Base-by-base conservation (phyloP, 1,140 invertebrate species). In the Nymphalis io region DNA sequence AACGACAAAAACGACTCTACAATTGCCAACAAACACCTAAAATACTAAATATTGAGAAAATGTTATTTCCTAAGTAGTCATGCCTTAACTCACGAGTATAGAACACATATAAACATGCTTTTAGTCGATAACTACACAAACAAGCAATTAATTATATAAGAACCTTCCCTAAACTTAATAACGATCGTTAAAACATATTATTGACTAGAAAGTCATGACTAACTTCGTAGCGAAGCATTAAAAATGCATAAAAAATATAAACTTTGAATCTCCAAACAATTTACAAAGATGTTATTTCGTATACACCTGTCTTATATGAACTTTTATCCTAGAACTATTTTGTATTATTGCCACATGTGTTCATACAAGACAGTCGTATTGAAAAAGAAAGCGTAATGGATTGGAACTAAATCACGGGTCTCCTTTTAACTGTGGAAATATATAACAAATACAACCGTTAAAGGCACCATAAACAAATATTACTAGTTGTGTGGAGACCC, bases 391-490 rank as follows among this genome's bases (percentile, higher is more conserved):
- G 72, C 75, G 64, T 78, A 76, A 74, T 71, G 70, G 59, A 73
- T 68, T 60, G 53, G 59, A 66, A 72, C 53, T 70, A 61, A 59
- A 68, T 70, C 70, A 69, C 76, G 80, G 79, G 72, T 81, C 78
- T 78, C 77, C 59, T 20, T 39, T 57, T 60, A 13, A 51, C 16
- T 39, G n/a, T n/a, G 42, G 42, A 39, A 61, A 53, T 20, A 18
- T 40, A 15, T 23, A 70, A 70, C 42, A 42, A 55, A 42, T 51
- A 60, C 2, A 48, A 51, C 11, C 33, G 5, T 60, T 60, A 76
- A 87, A 87, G 79, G 81, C 82, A 85, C 84, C 78, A 71, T 58
- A 83, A 87, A 75, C 74, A 78, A 85, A 68, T 33, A 75, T 70
- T 76, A 73, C 64, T 69, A 60, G 33, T 73, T 72, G 80, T 76